Conservation (phyloP, 2,113 vertebrate species). For the Tamias sibiricus region DNA sequence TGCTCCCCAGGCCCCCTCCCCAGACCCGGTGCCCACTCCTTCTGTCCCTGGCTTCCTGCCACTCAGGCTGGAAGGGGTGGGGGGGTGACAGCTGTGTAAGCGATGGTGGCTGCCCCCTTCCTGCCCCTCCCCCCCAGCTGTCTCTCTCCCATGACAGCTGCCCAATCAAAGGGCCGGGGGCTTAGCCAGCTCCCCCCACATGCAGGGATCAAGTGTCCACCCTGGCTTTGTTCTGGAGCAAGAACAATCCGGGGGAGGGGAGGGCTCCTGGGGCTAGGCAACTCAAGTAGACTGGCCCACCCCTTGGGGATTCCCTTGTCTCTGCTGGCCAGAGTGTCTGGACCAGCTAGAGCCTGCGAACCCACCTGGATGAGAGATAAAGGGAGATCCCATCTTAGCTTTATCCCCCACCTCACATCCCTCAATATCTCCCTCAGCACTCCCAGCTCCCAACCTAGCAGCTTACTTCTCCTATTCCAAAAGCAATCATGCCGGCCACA, state of each 20-base stretch:
- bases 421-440: background rate
- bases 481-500: conserved; percentile 71
- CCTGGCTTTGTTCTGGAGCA: conserved; percentile 80
- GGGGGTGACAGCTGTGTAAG: conserved; percentile 81
- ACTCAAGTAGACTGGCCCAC: conserved; percentile 52
- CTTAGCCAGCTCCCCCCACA: conserved; percentile 79
- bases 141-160: conserved; percentile 83
- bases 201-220: conserved; percentile 80
- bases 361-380: conserved; percentile 51
- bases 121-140: conserved; percentile 82
- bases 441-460: background rate
- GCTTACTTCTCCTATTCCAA: background rate
- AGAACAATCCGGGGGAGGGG: conserved; percentile 79
- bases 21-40: conserved; percentile 56
- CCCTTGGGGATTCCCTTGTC: conserved; percentile 76
- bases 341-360: background rate
- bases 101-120: conserved; percentile 72
- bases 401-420: background rate
- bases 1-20: conserved; percentile 52
- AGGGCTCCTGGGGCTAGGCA: conserved; percentile 65
- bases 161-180: conserved; percentile 82
- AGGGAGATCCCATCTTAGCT: background rate
- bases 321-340: conserved; percentile 27
- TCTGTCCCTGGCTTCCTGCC: conserved; percentile 76
- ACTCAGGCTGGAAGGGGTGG: conserved; percentile 52